Percentiles rank a stretch among this genome's conserved stretches.
phyloP scores from a whole-genome alignment of 2,113 vertebrate species.

The Anolis carolinensis region DNA sequence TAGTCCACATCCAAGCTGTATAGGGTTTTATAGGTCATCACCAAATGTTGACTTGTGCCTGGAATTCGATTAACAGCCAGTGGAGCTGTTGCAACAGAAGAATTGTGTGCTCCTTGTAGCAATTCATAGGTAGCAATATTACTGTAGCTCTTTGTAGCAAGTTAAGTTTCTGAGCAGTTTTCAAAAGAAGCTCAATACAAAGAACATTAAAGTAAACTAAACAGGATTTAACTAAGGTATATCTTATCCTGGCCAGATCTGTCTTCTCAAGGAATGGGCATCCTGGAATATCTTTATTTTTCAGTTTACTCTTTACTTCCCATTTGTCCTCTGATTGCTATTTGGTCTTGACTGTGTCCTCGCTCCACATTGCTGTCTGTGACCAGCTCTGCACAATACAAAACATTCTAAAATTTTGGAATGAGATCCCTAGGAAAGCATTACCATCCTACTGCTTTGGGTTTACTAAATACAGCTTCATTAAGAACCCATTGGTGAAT shows the following conservation, averaged over 20 bases:
- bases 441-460: neutral
- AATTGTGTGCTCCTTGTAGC: no score
- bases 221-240: no score
- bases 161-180: neutral
- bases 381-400: neutral
- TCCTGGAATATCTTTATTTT: no score
- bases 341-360: neutral
- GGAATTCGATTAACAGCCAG: no score
- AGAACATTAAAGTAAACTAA: no score
- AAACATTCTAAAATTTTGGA: neutral
- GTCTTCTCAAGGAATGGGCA: neutral
- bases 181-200: no score
- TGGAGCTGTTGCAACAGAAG: no score
- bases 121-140: no score
- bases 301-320: neutral
- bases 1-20: no score
- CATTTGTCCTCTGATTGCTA: neutral
- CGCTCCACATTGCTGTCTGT: neutral
- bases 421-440: neutral
- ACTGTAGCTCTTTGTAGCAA: neutral
- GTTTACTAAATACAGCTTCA: neutral
- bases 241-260: no score
- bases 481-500: neutral
- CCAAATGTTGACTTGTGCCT: no score
- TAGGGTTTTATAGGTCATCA: no score